phyloP scores from a whole-genome alignment of 2,888 invertebrate genomes.

The Euproctis similis region DNA sequence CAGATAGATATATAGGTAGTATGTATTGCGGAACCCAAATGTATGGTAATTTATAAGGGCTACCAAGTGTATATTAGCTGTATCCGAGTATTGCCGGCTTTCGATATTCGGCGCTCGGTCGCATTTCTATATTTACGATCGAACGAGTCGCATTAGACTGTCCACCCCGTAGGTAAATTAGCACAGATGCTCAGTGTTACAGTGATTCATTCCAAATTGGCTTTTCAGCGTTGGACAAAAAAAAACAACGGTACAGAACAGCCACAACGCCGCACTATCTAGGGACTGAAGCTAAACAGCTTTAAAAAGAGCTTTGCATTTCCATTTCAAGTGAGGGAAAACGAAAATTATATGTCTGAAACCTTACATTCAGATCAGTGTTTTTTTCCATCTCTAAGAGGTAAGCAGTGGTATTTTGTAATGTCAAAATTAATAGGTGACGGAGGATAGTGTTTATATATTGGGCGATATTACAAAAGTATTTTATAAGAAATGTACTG shows the following conservation, averaged over 20 bases:
- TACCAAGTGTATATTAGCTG: constrained; percentile 74
- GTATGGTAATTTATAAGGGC: constrained; percentile 73
- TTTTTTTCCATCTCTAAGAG: no score
- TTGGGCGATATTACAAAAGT: no score
- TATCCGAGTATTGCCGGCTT: constrained; percentile 75
- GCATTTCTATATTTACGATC: constrained; percentile 72
- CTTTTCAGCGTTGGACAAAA: constrained; percentile 72
- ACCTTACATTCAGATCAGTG: no score
- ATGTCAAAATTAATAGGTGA: no score
- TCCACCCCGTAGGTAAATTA: constrained; percentile 75
- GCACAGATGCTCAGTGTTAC: constrained; percentile 74
- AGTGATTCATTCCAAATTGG: constrained; percentile 76
- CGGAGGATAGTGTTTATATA: no score
- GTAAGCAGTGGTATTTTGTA: no score
- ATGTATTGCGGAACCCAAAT: constrained; percentile 74
- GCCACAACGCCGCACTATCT: constrained; percentile 56
- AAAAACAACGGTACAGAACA: constrained; percentile 47
- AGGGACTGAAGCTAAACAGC: constrained; percentile 60
- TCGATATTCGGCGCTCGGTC: constrained; percentile 73
- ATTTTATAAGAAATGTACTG: no score
- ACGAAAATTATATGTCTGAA: constrained; percentile 24
- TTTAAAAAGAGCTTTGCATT: constrained; percentile 59
- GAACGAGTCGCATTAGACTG: constrained; percentile 72
- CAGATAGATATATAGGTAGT: no score
- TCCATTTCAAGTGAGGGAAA: constrained; percentile 35